Base-by-base conservation (phyloP, 2,888 invertebrate species). In the Tinea trinotella region DNA sequence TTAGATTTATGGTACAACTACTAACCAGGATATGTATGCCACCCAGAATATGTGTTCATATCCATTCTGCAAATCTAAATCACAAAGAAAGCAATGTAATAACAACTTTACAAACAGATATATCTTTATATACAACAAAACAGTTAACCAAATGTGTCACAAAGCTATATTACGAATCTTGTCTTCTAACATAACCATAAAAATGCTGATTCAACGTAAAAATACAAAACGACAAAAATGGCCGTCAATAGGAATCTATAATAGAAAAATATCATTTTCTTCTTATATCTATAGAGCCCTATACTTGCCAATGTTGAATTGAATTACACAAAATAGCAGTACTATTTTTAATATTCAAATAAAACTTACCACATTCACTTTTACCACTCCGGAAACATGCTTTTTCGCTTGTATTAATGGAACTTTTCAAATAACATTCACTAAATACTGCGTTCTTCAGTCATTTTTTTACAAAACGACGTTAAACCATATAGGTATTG, bases 1-100 rank as follows among this genome's bases (percentile, higher is more conserved):
- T 93, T 93, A 91, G 92, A 91, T 79, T 91, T 92, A 80, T 86
- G 84, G 68, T 87, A 86, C 73, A 84, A 85, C 79, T 88, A 87
- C 80, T 88, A 87, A 71, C 85, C 82, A 67, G 82, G 84, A 66
- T 80, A 81, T 56, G 76, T 66, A 65, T 83, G 74, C 66, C 83
- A 82, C n/a, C n/a, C n/a, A n/a, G n/a, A n/a, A n/a, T n/a, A n/a
- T n/a, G n/a, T n/a, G 65, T 82, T 84, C 77, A 85, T 84, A 80
- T 84, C 85, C 85, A 85, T 85, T 69, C 81, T 85, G 84, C 76
- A 75, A 70, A 78, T 74, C 84, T 84, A 74, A 67, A 75, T 67
- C 76, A 81, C 83, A 84, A 85, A 84, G 75, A 74, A 81, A 66
- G 70, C 70, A 63, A 70, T 46, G 19, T 46, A 46, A 19, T 19